Base-by-base conservation (phyloP, 2,888 invertebrate genomes). In the Syrista parreyssii region DNA sequence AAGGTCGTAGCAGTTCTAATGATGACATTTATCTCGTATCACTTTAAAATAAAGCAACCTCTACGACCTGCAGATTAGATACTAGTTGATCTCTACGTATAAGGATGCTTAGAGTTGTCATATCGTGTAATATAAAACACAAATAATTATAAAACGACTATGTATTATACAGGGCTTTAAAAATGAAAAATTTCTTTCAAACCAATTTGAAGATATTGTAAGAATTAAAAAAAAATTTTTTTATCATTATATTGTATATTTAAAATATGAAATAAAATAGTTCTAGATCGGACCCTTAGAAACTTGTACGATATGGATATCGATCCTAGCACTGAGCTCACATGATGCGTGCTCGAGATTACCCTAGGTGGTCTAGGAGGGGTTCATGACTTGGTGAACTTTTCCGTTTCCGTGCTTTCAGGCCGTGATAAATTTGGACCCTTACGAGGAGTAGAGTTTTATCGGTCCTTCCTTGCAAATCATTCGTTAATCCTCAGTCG, bases 401-500 rank as follows among this genome's bases (percentile, higher is more conserved):
- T 55, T 55, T 55, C 23, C 55, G 55, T 23, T 55, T 55, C 81
- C 76, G 82, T 80, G 84, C 83, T 83, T 84, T 84, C 82, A 84
- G 83, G 87, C 88, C 88, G 83, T 84, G 89, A 88, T 88, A 87
- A 88, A 89, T 88, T 89, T 88, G 82, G 83, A 84, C 85, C 84
- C 84, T 84, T 82, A 83, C 82, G 82, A 23, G 23, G 23, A 82
- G 85, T 83, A 85, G 83, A 82, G 83, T 85, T 85, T 86, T 89
- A 88, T 89, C 88, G 86, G 82, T 82, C 84, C 85, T 86, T 86
- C 86, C 84, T 86, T 86, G 88, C 86, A 87, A 87, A 87, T 87
- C 88, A 86, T 84, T 86, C 84, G 83, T 83, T 88, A 88, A 88
- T 88, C 88, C 87, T 85, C 81, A 84, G 55, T 83, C 84, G 85